phyloP scores from a whole-genome alignment of 2,888 invertebrate genomes.

The Eilema sororculum region DNA sequence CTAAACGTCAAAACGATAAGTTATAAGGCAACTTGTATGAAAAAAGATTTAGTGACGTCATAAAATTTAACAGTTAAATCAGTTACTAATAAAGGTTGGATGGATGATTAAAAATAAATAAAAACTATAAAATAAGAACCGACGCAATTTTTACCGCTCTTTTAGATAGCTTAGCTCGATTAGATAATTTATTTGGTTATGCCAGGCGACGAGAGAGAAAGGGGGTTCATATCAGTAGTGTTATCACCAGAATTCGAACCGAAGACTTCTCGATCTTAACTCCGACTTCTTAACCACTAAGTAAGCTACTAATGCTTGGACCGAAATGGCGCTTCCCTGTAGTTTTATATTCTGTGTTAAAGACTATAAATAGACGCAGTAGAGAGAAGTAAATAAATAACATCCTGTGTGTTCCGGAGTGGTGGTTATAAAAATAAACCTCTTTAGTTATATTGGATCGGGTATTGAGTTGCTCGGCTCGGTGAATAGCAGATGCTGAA shows the following conservation, averaged over 20 bases:
- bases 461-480: slow-evolving; percentile 3
- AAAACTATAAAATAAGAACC: too few relatives aligned
- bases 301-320: background rate
- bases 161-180: too few relatives aligned
- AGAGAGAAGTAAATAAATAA: slow-evolving; percentile 49
- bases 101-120: too few relatives aligned
- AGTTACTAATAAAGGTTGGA: too few relatives aligned
- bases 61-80: too few relatives aligned
- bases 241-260: background rate
- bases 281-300: background rate
- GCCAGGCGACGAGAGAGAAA: too few relatives aligned
- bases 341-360: slow-evolving; percentile 5
- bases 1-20: too few relatives aligned
- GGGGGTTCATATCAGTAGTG: background rate
- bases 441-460: slow-evolving; percentile 18
- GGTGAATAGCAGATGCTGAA: background rate
- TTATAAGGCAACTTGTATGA: too few relatives aligned
- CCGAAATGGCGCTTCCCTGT: background rate
- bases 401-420: slow-evolving; percentile 43
- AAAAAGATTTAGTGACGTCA: too few relatives aligned
- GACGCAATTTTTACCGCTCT: too few relatives aligned
- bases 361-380: slow-evolving; percentile 41
- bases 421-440: slow-evolving; percentile 40
- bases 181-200: too few relatives aligned
- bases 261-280: background rate